Conservation (phyloP, 2,113 vertebrate species). For the Larimichthys crocea region DNA sequence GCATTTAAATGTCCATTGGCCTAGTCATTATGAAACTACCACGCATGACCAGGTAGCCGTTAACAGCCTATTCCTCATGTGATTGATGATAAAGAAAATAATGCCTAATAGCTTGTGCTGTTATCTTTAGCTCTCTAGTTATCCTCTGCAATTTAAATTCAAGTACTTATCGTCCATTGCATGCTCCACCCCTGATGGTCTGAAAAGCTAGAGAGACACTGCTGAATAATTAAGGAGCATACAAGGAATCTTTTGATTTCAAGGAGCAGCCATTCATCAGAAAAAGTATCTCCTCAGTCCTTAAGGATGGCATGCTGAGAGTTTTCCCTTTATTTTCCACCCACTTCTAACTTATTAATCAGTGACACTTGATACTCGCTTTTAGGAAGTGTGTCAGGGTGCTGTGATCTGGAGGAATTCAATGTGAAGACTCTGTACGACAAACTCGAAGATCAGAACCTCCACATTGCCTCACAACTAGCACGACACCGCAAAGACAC, state of each 20-base stretch:
- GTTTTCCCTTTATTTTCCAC: no score
- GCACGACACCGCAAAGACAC: slow-evolving; percentile 88
- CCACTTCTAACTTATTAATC: not conserved
- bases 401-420: slow-evolving; percentile 89
- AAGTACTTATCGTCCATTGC: slow-evolving; percentile 38
- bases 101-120: slow-evolving; percentile 50
- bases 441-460: slow-evolving; percentile 94
- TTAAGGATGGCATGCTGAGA: not conserved
- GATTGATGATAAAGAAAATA: slow-evolving; percentile 66
- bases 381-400: slow-evolving; percentile 64
- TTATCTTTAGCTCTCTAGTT: slow-evolving; percentile 43
- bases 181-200: not conserved
- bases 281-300: slow-evolving; percentile 9
- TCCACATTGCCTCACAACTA: slow-evolving; percentile 92
- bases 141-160: slow-evolving; percentile 31
- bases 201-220: not conserved
- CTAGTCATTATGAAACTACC: slow-evolving; percentile 53
- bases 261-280: not conserved
- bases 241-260: slow-evolving; percentile 23
- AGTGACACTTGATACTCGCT: slow-evolving; percentile 10
- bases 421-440: slow-evolving; percentile 91
- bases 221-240: slow-evolving; percentile 26
- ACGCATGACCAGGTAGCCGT: slow-evolving; percentile 55
- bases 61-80: slow-evolving; percentile 44
- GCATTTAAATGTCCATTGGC: slow-evolving; percentile 50